Evolutionary conservation across 2,797 vertebrate species (phyloP), one percentile per base, ranked within the genome.

Genomic region (Gila robusta): DNA sequence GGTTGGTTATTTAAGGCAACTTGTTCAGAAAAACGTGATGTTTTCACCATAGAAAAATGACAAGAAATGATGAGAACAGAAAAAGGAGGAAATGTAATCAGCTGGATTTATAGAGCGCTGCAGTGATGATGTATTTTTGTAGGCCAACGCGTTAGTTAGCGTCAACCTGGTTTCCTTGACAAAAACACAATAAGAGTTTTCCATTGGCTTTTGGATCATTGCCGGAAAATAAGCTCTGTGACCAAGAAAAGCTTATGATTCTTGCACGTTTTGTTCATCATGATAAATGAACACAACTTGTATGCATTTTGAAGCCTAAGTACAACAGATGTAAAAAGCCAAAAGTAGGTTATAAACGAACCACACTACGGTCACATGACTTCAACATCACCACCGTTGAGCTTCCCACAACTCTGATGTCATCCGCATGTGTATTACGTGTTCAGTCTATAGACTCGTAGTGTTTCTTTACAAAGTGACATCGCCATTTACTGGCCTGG

Each of bases 1-100:
- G 21, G 2, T 6, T 47, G 12, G n/a, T 71, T 79, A 79, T 85
- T 70, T 71, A 2, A 32, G 62, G 82, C 32, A 78, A 59, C 49
- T 74, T 83, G 28, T 21, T 19, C 23, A 83, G 10, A 67, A 39
- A 26, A 9, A 41, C 0, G 1, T 17, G 7, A 26, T 26, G 23
- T 62, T 79, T 44, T 28, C 17, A 67, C 39, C 17, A 4, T 12
- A 47, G 8, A 44, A 23, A 52, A 76, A 26, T 26, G 1, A 47
- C 39, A 21, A 10, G 14, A 64, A 44, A n/a, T 59, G 1, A 71
- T 70, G 16, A 37, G 37, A 54, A 54, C 21, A 28, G n/a, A 19
- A 32, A 64, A 64, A 32, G 1, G 26, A 64, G 62, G 5, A 28
- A 74, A 74, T 74, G 26, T 11, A 4, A 28, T 26, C n/a, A 9